Conservation (phyloP, 2,797 vertebrate genomes). For the Sebastes glaucus region DNA sequence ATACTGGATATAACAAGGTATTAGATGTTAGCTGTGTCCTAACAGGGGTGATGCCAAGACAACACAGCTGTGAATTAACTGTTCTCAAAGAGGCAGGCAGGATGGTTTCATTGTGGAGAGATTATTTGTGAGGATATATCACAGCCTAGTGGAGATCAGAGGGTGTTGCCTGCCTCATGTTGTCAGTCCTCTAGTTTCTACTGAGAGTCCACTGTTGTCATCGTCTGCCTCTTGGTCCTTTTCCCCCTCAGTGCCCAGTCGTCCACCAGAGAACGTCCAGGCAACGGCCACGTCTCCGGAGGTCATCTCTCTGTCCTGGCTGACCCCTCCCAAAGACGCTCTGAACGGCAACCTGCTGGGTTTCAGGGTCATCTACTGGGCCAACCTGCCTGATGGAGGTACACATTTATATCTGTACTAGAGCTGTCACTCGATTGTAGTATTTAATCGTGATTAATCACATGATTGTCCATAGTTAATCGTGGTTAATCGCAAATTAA, state of each 20-base stretch:
- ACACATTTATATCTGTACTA: neutral
- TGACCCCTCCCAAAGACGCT: conserved; percentile 91
- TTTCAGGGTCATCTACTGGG: conserved; percentile 98
- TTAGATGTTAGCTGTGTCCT: neutral
- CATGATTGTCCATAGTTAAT: too few species aligned
- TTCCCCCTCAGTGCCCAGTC: conserved; percentile 90
- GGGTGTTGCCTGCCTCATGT: conserved; percentile 11
- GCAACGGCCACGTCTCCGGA: conserved; percentile 93
- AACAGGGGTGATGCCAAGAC: neutral
- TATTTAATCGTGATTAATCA: too few species aligned
- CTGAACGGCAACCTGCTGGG: conserved; percentile 96
- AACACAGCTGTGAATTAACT: neutral
- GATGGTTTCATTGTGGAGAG: neutral
- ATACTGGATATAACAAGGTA: too few species aligned
- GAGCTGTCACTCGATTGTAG: rapidly evolving
- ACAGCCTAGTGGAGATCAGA: conserved; percentile 59
- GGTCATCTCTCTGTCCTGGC: conserved; percentile 95
- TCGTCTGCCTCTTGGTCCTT: neutral
- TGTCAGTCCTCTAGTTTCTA: neutral
- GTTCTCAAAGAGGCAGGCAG: neutral
- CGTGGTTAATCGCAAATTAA: too few species aligned
- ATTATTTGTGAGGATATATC: conserved; percentile 46
- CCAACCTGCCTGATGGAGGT: conserved; percentile 98
- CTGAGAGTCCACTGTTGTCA: neutral
- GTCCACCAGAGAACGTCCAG: conserved; percentile 94